A percentile compares a stretch with the other conserved stretches of the same genome.
These are phyloP conservation scores for Lethocerus indicus DNA, from an alignment of 1,140 invertebrate genomes.

Conservation along the genomic window DNA sequence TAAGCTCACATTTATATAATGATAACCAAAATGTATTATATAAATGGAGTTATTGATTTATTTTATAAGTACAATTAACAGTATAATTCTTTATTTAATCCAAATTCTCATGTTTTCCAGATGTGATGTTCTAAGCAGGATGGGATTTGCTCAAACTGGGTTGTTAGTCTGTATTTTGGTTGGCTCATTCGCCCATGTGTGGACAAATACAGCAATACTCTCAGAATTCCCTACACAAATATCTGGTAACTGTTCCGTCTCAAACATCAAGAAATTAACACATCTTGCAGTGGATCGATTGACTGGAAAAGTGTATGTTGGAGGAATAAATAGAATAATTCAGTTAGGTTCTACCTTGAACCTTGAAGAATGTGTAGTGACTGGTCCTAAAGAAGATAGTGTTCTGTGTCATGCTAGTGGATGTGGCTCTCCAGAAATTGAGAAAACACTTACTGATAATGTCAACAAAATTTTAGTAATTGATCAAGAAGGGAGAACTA, in stretches of 20 bases:
- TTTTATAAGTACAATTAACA: too few relatives aligned
- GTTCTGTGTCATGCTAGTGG: conserved; percentile 73
- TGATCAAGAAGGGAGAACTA: conserved; percentile 55
- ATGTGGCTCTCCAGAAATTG: conserved; percentile 42
- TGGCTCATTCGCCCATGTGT: conserved; percentile 8
- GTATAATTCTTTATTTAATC: too few relatives aligned
- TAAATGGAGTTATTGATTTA: neutral
- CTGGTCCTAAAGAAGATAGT: conserved; percentile 62
- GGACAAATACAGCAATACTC: conserved; percentile 9
- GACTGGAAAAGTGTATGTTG: conserved; percentile 35
- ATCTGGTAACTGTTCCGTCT: conserved; percentile 9
- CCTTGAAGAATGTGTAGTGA: conserved; percentile 28
- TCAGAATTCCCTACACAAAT: conserved; percentile 13
- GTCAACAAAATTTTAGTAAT: conserved; percentile 85
- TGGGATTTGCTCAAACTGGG: conserved; percentile 14
- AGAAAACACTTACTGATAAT: conserved; percentile 55
- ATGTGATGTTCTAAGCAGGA: conserved; percentile 14
- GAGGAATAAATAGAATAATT: conserved; percentile 37
- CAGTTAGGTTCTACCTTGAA: conserved; percentile 30
- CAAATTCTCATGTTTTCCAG: conserved; percentile 11
- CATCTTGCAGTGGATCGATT: conserved; percentile 33
- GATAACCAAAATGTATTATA: neutral
- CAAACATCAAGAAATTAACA: conserved; percentile 15
- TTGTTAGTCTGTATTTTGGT: conserved; percentile 13
- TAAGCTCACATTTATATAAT: neutral